Base-by-base conservation (phyloP, 2,888 invertebrate genomes). In the Neoascia interrupta region DNA sequence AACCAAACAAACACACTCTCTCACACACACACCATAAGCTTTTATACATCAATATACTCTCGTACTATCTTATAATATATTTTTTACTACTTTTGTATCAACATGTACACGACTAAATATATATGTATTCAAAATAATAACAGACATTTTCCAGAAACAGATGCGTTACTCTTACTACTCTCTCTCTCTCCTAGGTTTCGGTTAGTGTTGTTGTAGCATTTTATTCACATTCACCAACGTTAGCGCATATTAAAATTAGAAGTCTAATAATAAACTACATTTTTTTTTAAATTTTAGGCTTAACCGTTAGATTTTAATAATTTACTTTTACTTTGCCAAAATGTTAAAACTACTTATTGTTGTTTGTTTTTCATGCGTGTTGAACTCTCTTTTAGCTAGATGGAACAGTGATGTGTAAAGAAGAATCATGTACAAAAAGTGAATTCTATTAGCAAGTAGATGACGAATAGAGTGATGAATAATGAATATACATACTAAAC, bases 1-100 rank as follows among this genome's bases (percentile, higher is more conserved):
- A 26, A 45, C 31, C 8, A 47, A 21, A 56, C 10, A 31, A 28
- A 51, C 8, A 69, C 54, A 70, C 63, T 49, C 41, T 49, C 49
- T 45, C 49, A 72, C 63, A 63, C 28, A 53, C 23, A 21, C 16
- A 47, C 41, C 49, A 36, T 58, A 56, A 34, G 63, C 45, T 61
- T 73, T 79, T 79, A 61, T 66, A 79, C 49, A 79, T 73, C 61
- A 31, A 61, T 54, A 68, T 58, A 66, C 31, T n/a, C 31, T 31
- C 31, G 31, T 31, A 68, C 64, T 72, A 72, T 56, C 60, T 54
- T 56, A 79, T 26, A 26, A 26, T 31, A 31, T 79, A 79, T 79
- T 79, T 79, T n/a, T 79, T 79, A 66, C 60, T 79, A 79, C 73
- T 79, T 79, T 79, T 79, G 73, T 79, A 79, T 56, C 60, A 36